Percentiles rank a stretch among this genome's conserved stretches.
phyloP scores from a whole-genome alignment of 2,797 vertebrate species.

The Rhadinocentrus ornatus region DNA sequence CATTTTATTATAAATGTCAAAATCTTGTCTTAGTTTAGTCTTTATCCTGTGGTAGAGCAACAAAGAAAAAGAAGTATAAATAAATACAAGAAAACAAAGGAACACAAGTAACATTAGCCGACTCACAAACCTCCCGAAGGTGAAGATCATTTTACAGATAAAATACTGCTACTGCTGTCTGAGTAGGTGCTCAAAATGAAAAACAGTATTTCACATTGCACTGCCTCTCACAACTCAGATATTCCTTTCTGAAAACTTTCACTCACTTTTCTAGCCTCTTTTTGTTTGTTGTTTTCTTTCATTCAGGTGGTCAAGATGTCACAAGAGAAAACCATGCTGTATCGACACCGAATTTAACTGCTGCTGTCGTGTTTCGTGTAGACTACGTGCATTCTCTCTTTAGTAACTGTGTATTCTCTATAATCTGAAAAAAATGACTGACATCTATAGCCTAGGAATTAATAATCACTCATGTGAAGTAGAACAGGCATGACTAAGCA shows the following conservation, averaged over 20 bases:
- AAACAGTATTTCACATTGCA: slow-evolving; percentile 64
- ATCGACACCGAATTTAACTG: slow-evolving; percentile 67
- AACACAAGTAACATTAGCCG: slow-evolving; percentile 42
- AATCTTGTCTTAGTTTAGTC: slow-evolving; percentile 48
- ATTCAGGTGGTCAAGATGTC: slow-evolving; percentile 69
- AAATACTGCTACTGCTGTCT: slow-evolving; percentile 45
- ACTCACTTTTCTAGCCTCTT: slow-evolving; percentile 55
- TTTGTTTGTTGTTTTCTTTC: slow-evolving; percentile 31
- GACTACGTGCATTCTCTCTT: slow-evolving; percentile 77
- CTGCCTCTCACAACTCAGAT: slow-evolving; percentile 69
- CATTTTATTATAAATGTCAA: slow-evolving; percentile 68
- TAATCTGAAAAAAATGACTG: slow-evolving; percentile 76
- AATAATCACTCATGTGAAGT: slow-evolving; percentile 78
- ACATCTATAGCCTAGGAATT: slow-evolving; percentile 79
- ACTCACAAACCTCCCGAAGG: slow-evolving; percentile 58
- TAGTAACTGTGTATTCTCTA: slow-evolving; percentile 80
- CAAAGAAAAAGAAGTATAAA: slow-evolving; percentile 81
- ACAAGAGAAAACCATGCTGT: slow-evolving; percentile 60
- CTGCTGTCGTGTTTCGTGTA: slow-evolving; percentile 80
- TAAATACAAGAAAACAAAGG: slow-evolving; percentile 67
- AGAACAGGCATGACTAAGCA: slow-evolving; percentile 84
- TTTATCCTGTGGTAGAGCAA: slow-evolving; percentile 74
- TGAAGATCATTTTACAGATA: slow-evolving; percentile 54
- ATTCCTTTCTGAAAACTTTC: slow-evolving; percentile 47
- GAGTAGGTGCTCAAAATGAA: slow-evolving; percentile 62